A percentile compares a stretch with the other conserved stretches of the same genome.
These are phyloP conservation scores for Dynastes maya DNA, from an alignment of 2,888 invertebrate genomes.

Conservation along the genomic window DNA sequence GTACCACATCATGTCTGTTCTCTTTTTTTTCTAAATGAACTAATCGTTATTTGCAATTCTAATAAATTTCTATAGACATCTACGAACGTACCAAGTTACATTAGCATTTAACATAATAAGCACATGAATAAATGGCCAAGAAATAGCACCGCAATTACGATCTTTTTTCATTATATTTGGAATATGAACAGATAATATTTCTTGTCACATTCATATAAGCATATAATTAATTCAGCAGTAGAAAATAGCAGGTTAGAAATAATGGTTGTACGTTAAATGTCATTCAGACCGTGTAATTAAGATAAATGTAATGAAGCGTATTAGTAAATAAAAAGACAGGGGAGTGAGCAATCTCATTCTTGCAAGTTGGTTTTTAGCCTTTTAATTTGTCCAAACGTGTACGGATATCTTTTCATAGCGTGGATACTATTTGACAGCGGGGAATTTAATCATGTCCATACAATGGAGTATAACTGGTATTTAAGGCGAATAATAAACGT, in stretches of 20 bases:
- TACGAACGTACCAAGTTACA: too few relatives aligned
- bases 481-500: too few relatives aligned
- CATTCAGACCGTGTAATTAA: slow-evolving; percentile 24
- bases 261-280: slow-evolving; percentile 27
- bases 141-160: slow-evolving; percentile 12
- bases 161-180: slow-evolving; percentile 27
- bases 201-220: slow-evolving; percentile 19
- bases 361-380: background rate
- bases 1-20: background rate
- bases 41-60: background rate
- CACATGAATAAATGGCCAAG: slow-evolving; percentile 1
- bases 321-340: background rate
- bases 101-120: slow-evolving; percentile 15
- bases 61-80: background rate
- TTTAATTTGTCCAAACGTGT: background rate
- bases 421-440: too few relatives aligned
- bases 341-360: background rate
- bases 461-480: too few relatives aligned
- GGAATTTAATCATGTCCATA: too few relatives aligned
- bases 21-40: background rate
- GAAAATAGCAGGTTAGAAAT: slow-evolving; percentile 18
- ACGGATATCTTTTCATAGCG: too few relatives aligned
- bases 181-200: slow-evolving; percentile 30
- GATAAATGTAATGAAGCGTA: slow-evolving; percentile 4
- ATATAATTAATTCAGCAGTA: slow-evolving; percentile 31